These are phyloP conservation scores for Ctenomys sociabilis DNA, from an alignment of 2,113 vertebrate genomes.

Conservation along the genomic window DNA sequence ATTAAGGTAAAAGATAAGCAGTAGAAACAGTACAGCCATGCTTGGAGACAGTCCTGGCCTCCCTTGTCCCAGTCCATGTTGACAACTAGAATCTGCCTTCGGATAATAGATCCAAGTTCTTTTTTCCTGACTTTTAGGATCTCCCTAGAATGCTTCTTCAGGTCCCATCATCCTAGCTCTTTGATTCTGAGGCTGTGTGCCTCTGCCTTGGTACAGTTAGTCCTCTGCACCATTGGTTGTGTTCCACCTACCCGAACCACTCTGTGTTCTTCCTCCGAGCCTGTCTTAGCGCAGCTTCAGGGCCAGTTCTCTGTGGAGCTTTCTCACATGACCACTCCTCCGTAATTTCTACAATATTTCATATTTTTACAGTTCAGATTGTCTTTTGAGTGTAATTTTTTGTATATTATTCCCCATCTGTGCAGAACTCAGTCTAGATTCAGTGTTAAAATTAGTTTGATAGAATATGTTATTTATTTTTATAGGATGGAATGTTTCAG, in stretches of 20 bases:
- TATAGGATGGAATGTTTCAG: not conserved
- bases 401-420: not conserved
- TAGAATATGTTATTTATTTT: constrained; percentile 36
- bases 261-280: not conserved
- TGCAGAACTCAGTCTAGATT: not conserved
- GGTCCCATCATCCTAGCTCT: not conserved
- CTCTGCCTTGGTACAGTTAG: not conserved
- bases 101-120: not conserved
- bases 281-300: not conserved
- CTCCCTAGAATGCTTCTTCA: not conserved
- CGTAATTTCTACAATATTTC: not conserved
- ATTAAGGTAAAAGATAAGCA: not conserved
- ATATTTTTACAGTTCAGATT: not conserved
- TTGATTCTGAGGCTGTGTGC: rapidly evolving
- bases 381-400: not conserved
- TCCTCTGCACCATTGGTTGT: not conserved
- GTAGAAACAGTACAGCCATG: not conserved
- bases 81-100: not conserved
- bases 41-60: no score
- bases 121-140: not conserved
- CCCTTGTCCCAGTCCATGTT: not conserved
- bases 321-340: not conserved
- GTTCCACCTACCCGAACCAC: not conserved
- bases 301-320: not conserved
- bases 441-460: not conserved